Base-by-base conservation (phyloP, 1,140 invertebrate species). In the Euglossa dilemma region DNA sequence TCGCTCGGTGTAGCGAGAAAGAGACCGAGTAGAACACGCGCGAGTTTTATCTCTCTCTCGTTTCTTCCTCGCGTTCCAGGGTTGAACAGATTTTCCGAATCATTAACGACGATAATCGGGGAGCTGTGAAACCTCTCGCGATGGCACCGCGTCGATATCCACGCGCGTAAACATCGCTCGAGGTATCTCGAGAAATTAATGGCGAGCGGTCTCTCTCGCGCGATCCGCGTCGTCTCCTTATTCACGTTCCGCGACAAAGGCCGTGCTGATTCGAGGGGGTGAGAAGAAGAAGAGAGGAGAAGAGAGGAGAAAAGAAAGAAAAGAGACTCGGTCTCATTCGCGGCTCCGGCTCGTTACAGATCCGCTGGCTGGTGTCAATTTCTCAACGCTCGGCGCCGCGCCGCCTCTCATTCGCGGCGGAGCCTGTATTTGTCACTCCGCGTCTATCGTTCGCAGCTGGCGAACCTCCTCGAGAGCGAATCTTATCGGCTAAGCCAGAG, bases 401-500 rank as follows among this genome's bases (percentile, higher is more conserved):
- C 59, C 16, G 54, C 36, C 54, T 16, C 25, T 12, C 50, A 6
- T 43, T 54, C 59, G 43, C 45, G 67, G 67, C 56, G 28, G 50
- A 56, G 23, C 20, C 50, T 66, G 70, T 89, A 89, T 87, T 87
- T 89, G 89, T 89, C 88, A 89, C 52, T 61, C 71, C 85, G 47
- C 59, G 74, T 83, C 86, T 75, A 70, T 83, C 79, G 70, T 47
- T 78, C 79, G 61, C 73, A 67, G 61, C 54, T 83, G 88, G 85
- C 80, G 87, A 85, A 89, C 89, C 88, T 87, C 76, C 87, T 89
- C 63, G 74, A 83, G 77, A 89, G 72, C 83, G 85, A 90, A 36
- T 82, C 80, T 89, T 84, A 87, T 89, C 81, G 88, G 87, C 85
- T 85, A 80, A 78, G 69, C 74, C 56, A 4, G 71, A 57, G 47